Evolutionary conservation across 2,113 vertebrate genomes (phyloP).

Genomic region (Lathamus discolor): DNA sequence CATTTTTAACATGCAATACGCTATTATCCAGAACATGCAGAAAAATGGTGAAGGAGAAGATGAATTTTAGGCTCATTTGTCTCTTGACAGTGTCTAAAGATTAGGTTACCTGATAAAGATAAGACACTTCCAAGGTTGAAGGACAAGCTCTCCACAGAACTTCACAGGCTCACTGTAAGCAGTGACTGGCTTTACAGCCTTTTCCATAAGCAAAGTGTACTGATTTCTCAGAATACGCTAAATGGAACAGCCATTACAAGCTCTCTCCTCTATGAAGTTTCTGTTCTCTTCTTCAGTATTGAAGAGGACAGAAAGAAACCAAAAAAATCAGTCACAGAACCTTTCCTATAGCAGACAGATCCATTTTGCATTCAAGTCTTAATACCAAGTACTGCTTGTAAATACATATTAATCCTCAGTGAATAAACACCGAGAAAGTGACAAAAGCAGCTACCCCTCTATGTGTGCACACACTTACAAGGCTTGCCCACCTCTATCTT

Average conservation of each 20-base stretch:
- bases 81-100: background rate
- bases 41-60: background rate
- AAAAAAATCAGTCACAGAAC: background rate
- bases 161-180: background rate
- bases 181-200: background rate
- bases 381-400: background rate
- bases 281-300: background rate
- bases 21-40: background rate
- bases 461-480: background rate
- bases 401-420: background rate
- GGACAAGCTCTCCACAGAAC: background rate
- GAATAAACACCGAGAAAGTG: background rate
- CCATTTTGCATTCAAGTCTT: background rate
- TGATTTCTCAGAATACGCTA: background rate
- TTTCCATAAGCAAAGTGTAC: background rate
- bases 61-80: background rate
- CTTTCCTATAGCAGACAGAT: background rate
- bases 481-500: background rate
- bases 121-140: background rate
- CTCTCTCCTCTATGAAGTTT: background rate
- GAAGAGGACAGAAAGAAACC: background rate
- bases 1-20: rapidly evolving
- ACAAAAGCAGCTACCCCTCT: background rate
- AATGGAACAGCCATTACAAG: background rate
- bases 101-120: background rate